phyloP scores from a whole-genome alignment of 2,797 vertebrate species.

The Peromyscus eremicus region DNA sequence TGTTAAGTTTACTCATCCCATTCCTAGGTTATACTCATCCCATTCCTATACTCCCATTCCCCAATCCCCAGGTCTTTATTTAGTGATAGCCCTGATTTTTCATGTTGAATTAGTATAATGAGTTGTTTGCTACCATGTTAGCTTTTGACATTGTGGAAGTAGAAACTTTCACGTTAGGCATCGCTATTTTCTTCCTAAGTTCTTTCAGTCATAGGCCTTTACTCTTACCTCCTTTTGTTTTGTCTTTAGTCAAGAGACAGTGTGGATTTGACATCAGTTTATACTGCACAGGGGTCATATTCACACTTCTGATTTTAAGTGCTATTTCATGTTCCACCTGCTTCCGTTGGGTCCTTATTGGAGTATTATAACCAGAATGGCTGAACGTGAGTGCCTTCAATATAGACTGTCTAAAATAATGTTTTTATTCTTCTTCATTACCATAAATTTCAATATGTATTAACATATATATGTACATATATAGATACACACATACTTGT shows the following conservation, averaged over 20 bases:
- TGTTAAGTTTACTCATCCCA: not conserved
- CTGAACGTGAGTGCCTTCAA: not conserved
- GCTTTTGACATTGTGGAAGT: slow-evolving; percentile 5
- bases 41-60: accelerated
- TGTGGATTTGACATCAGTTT: not conserved
- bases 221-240: not conserved
- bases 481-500: not conserved
- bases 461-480: not conserved
- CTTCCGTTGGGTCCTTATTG: not conserved
- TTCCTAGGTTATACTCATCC: not conserved
- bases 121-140: not conserved
- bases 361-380: not conserved
- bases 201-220: not conserved
- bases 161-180: not conserved
- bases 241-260: not conserved
- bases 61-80: not conserved
- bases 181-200: not conserved
- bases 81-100: not conserved
- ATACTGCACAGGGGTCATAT: not conserved
- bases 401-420: slow-evolving; percentile 11
- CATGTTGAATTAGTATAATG: not conserved
- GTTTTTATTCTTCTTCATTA: slow-evolving; percentile 54
- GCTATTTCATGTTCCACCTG: not conserved
- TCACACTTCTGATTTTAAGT: slow-evolving; percentile 16
- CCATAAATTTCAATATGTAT: slow-evolving; percentile 1